Evolutionary conservation across 2,797 vertebrate genomes (phyloP).

Genomic region (Carcharodon carcharias): DNA sequence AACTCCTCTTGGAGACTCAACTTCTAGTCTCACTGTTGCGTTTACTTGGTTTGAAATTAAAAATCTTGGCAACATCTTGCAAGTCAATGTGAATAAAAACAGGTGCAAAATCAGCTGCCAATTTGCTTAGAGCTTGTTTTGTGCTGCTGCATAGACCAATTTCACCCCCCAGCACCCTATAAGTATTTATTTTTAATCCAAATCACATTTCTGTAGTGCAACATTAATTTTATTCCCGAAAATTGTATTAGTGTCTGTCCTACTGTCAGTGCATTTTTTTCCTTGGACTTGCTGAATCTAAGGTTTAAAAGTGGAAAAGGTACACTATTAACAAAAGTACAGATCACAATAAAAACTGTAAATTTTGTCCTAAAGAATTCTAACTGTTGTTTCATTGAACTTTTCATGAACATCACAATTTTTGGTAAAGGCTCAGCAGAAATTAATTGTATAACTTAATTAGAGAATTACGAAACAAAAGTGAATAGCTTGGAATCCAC

Average conservation of each 20-base stretch:
- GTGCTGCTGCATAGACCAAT: neutral
- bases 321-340: neutral
- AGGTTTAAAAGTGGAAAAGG: neutral
- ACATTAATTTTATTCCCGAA: neutral
- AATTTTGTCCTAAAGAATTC: neutral
- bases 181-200: neutral
- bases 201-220: neutral
- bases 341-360: neutral
- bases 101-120: neutral
- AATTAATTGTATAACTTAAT: neutral
- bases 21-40: neutral
- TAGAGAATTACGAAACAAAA: neutral
- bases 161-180: neutral
- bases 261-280: neutral
- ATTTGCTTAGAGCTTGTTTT: neutral
- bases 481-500: neutral
- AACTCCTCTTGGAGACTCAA: neutral
- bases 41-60: neutral
- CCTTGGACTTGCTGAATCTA: neutral
- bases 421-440: neutral
- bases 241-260: neutral
- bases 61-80: neutral
- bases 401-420: neutral
- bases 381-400: neutral
- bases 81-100: neutral